Evolutionary conservation across 1,140 invertebrate genomes (phyloP).

Genomic region (Drosophila nikananu): DNA sequence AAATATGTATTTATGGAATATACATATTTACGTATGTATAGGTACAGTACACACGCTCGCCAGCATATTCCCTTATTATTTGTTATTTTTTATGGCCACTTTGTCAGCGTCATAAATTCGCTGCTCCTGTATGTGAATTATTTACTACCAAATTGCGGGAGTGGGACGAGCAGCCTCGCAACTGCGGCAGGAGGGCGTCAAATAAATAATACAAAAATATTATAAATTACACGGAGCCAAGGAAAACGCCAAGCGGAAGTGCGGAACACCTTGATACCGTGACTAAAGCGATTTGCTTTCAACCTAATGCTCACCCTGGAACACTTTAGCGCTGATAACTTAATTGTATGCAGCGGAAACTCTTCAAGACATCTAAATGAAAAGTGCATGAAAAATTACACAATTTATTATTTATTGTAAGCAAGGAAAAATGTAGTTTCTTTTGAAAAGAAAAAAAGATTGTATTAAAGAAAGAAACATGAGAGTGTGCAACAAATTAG

Average conservation of each 20-base stretch:
- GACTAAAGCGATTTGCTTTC: slow-evolving; percentile 42
- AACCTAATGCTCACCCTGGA: slow-evolving; percentile 29
- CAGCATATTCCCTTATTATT: slow-evolving; percentile 59
- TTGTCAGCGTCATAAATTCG: slow-evolving; percentile 82
- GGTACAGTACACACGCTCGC: slow-evolving; percentile 24
- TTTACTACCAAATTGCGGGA: slow-evolving; percentile 69
- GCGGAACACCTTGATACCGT: slow-evolving; percentile 56
- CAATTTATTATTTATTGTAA: background rate
- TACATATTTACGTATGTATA: background rate
- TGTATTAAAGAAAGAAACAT: background rate
- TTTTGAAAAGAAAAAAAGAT: background rate
- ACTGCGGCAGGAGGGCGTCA: slow-evolving; percentile 34
- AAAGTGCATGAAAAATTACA: background rate
- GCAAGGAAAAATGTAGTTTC: background rate
- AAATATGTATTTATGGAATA: slow-evolving; percentile 47
- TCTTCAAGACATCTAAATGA: background rate
- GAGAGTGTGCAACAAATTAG: background rate
- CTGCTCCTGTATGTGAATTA: slow-evolving; percentile 75
- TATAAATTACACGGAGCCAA: slow-evolving; percentile 79
- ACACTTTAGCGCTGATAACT: slow-evolving; percentile 31
- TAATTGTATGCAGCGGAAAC: slow-evolving; percentile 15
- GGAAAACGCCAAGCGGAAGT: slow-evolving; percentile 57
- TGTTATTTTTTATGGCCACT: slow-evolving; percentile 81
- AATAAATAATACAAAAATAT: slow-evolving; percentile 83
- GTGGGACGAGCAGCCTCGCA: slow-evolving; percentile 36